phyloP scores from a whole-genome alignment of 2,113 vertebrate genomes.

The Pangasianodon gigas region DNA sequence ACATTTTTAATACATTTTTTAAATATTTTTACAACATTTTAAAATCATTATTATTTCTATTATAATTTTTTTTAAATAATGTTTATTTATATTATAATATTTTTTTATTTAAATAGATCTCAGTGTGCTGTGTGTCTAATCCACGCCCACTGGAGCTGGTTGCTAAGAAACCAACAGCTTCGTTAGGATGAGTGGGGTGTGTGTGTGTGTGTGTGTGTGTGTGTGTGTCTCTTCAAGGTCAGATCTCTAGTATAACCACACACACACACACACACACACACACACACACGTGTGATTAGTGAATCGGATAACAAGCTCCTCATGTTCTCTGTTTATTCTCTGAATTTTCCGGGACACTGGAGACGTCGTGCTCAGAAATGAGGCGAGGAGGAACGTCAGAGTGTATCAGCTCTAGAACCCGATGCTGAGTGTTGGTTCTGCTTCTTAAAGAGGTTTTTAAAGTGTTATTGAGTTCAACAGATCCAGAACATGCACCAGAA shows the following conservation, averaged over 20 bases:
- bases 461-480: too few species aligned
- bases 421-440: neutral
- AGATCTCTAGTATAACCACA: neutral
- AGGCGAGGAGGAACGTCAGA: neutral
- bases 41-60: neutral
- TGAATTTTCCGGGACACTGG: neutral
- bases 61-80: neutral
- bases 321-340: neutral
- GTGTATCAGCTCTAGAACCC: neutral
- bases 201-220: neutral
- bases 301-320: neutral
- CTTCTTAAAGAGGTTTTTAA: too few species aligned
- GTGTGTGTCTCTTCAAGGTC: neutral
- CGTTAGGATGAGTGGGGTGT: neutral
- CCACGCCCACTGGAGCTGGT: neutral
- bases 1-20: neutral
- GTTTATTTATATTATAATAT: neutral
- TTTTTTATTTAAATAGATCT: neutral
- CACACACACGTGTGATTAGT: conserved; percentile 10
- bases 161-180: neutral
- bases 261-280: conserved; percentile 25
- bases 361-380: neutral
- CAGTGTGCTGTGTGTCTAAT: neutral
- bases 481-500: neutral
- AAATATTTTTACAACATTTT: neutral